These are phyloP conservation scores for Monochamus alternatus DNA, from an alignment of 2,888 invertebrate genomes.

Conservation along the genomic window DNA sequence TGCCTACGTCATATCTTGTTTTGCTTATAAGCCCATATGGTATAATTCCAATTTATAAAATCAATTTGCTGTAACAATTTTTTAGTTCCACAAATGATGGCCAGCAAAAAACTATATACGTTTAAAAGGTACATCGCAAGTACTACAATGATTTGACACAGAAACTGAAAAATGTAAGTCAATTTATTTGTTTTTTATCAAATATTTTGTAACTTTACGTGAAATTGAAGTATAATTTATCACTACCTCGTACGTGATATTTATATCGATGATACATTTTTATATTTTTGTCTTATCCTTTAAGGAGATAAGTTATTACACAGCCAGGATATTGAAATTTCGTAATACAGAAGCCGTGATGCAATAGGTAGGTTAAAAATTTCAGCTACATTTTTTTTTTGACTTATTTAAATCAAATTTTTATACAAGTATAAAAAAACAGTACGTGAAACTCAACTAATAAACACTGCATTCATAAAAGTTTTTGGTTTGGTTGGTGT, in stretches of 20 bases:
- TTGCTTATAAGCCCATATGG: not conserved
- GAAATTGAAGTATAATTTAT: not conserved
- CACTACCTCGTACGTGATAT: not conserved
- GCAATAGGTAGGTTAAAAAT: too few species aligned
- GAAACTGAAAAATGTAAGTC: slow-evolving; percentile 9
- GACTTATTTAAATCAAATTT: too few species aligned
- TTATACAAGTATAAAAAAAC: too few species aligned
- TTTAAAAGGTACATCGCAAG: not conserved
- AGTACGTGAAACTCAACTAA: too few species aligned
- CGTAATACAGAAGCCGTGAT: too few species aligned
- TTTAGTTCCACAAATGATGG: not conserved
- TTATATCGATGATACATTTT: not conserved
- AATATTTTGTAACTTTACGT: not conserved
- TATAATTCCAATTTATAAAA: not conserved
- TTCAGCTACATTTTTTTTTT: too few species aligned
- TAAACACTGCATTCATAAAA: too few species aligned
- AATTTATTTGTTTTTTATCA: not conserved
- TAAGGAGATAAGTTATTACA: too few species aligned
- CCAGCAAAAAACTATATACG: not conserved
- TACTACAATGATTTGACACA: slow-evolving; percentile 1
- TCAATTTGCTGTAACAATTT: not conserved
- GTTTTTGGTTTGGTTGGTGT: too few species aligned
- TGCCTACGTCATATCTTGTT: not conserved
- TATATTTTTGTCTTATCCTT: too few species aligned
- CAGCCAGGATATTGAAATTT: too few species aligned